These are phyloP conservation scores for Plebejus melissa DNA, from an alignment of 2,888 invertebrate genomes.

Conservation along the genomic window DNA sequence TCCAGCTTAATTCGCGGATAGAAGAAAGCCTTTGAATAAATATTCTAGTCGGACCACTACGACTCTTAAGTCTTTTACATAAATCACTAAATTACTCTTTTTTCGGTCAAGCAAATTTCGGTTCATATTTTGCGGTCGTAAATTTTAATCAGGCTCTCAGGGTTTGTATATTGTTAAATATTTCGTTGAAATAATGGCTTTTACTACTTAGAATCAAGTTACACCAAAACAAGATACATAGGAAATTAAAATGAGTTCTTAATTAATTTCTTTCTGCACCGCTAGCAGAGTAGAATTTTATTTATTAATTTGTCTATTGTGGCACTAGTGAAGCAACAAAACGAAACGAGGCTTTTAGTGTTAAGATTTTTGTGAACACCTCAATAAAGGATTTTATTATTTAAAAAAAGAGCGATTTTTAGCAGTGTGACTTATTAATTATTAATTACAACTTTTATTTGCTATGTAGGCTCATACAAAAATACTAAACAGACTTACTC, in stretches of 20 bases:
- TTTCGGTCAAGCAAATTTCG: slow-evolving; percentile 22
- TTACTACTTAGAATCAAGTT: background rate
- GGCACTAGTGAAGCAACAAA: background rate
- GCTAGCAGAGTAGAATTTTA: too few species aligned
- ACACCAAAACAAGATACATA: background rate
- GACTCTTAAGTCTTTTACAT: slow-evolving; percentile 25
- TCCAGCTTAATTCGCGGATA: slow-evolving; percentile 72
- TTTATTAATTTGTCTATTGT: too few species aligned
- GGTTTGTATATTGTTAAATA: background rate
- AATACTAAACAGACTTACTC: too few species aligned
- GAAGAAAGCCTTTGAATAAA: slow-evolving; percentile 73
- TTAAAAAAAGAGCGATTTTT: too few species aligned
- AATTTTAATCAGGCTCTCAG: background rate
- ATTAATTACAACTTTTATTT: too few species aligned
- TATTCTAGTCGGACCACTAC: slow-evolving; percentile 43
- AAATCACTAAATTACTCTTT: slow-evolving; percentile 20
- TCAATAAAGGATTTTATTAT: too few species aligned
- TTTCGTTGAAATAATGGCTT: background rate
- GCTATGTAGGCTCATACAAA: too few species aligned
- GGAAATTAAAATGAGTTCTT: background rate
- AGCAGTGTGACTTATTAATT: too few species aligned
- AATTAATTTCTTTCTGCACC: too few species aligned
- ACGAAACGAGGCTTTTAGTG: background rate
- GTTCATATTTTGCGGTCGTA: slow-evolving; percentile 4
- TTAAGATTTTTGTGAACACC: too few species aligned